These are phyloP conservation scores for Osmerus eperlanus DNA, from an alignment of 2,113 vertebrate species.

Conservation along the genomic window DNA sequence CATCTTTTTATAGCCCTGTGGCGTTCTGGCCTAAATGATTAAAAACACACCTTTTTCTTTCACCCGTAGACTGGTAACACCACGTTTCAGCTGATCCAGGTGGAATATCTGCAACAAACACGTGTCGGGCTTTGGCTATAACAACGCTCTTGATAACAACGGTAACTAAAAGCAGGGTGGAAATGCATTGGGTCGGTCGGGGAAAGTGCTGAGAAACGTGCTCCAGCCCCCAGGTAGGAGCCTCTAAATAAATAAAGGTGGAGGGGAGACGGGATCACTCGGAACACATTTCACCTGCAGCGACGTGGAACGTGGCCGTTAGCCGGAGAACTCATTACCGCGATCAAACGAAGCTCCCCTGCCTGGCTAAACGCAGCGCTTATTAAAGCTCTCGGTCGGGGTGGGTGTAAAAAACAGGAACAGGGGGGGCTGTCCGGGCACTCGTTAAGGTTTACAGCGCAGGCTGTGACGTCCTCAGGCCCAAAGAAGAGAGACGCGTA, in stretches of 20 bases:
- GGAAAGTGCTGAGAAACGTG: slow-evolving; percentile 36
- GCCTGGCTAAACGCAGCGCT: slow-evolving; percentile 52
- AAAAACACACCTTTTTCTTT: not conserved
- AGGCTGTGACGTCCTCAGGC: slow-evolving; percentile 36
- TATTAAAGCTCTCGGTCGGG: slow-evolving; percentile 66
- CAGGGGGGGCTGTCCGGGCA: not conserved
- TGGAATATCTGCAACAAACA: slow-evolving; percentile 16
- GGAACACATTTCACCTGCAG: slow-evolving; percentile 49
- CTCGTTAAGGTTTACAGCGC: slow-evolving; percentile 65
- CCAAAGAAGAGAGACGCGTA: not conserved
- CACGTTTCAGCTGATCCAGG: slow-evolving; percentile 25
- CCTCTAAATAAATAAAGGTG: slow-evolving; percentile 45
- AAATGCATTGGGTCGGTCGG: slow-evolving; percentile 13
- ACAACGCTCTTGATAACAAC: slow-evolving; percentile 21
- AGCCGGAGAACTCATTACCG: slow-evolving; percentile 60
- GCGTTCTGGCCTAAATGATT: not conserved
- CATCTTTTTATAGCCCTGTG: too few relatives aligned
- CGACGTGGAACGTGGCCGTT: slow-evolving; percentile 56
- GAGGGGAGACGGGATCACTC: slow-evolving; percentile 13
- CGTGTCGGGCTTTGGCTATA: slow-evolving; percentile 4
- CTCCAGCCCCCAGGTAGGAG: slow-evolving; percentile 32
- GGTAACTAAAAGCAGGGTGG: not conserved
- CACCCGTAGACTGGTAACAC: not conserved
- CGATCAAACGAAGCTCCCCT: slow-evolving; percentile 68
- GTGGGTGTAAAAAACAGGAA: slow-evolving; percentile 52